Conservation (phyloP, 2,113 vertebrate genomes). For the Melierax canorus region DNA sequence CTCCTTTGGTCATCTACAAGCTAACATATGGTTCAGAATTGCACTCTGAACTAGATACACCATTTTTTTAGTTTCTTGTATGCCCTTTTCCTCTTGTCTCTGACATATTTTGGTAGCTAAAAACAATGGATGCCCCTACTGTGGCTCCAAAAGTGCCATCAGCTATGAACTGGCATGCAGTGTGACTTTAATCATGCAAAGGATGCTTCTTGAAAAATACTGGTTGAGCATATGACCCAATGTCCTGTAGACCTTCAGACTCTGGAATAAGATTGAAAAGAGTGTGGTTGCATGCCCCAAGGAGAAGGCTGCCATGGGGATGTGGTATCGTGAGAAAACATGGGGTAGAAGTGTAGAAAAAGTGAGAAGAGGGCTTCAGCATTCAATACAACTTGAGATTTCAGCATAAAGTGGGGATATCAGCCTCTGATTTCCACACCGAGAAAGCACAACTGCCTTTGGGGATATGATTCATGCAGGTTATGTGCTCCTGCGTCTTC, state of each 20-base stretch:
- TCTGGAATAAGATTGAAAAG: neutral
- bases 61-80: neutral
- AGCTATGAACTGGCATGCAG: neutral
- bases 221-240: fast-evolving
- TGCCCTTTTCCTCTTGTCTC: neutral
- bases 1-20: neutral
- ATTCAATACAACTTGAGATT: neutral
- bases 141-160: neutral
- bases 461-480: neutral
- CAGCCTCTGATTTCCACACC: neutral
- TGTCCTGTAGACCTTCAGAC: neutral
- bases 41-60: neutral
- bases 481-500: neutral
- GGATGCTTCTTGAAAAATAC: neutral
- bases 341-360: neutral
- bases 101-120: neutral
- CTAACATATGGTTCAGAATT: neutral
- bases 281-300: neutral
- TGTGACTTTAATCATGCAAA: neutral
- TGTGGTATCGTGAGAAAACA: neutral
- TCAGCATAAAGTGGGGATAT: neutral
- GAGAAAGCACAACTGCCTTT: neutral
- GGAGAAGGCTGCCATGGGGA: neutral
- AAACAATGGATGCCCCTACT: neutral
- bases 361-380: neutral